Evolutionary conservation across 2,113 vertebrate species (phyloP).

Genomic region (Callionymus lyra): DNA sequence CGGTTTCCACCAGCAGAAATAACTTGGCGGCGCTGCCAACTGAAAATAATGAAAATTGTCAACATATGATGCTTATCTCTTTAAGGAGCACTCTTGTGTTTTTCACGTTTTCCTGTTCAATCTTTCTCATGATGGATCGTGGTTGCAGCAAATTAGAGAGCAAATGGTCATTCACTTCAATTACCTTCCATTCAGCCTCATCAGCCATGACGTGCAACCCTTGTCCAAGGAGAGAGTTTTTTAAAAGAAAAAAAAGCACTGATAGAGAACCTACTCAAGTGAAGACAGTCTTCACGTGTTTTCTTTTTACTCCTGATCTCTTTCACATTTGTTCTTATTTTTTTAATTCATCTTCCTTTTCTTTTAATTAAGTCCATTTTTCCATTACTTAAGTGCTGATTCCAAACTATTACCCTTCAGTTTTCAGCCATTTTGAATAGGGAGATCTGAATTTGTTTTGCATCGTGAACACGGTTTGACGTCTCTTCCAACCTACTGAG

Average conservation of each 20-base stretch:
- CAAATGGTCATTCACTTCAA: constrained; percentile 64
- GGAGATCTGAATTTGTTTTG: too few relatives aligned
- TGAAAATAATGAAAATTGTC: constrained; percentile 67
- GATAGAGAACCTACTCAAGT: constrained; percentile 24
- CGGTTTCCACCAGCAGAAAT: constrained; percentile 54
- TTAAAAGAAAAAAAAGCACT: constrained; percentile 19
- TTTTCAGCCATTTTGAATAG: too few relatives aligned
- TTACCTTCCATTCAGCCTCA: constrained; percentile 53
- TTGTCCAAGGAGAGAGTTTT: constrained; percentile 50
- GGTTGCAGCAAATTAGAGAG: constrained; percentile 64
- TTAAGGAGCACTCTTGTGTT: constrained; percentile 51
- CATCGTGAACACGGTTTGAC: too few relatives aligned
- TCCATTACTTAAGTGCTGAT: too few relatives aligned
- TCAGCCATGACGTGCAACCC: constrained; percentile 57
- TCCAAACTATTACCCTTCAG: too few relatives aligned
- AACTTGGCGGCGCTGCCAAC: constrained; percentile 50
- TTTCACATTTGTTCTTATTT: too few relatives aligned
- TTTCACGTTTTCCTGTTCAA: constrained; percentile 52
- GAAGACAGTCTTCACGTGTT: too few relatives aligned
- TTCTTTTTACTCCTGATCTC: too few relatives aligned
- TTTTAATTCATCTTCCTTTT: too few relatives aligned
- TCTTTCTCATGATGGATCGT: constrained; percentile 55
- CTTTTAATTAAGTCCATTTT: too few relatives aligned
- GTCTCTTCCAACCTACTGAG: too few relatives aligned
- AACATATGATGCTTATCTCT: constrained; percentile 68